Evolutionary conservation across 1,140 invertebrate genomes (phyloP).

Genomic region (Schlechtendalia chinensis): DNA sequence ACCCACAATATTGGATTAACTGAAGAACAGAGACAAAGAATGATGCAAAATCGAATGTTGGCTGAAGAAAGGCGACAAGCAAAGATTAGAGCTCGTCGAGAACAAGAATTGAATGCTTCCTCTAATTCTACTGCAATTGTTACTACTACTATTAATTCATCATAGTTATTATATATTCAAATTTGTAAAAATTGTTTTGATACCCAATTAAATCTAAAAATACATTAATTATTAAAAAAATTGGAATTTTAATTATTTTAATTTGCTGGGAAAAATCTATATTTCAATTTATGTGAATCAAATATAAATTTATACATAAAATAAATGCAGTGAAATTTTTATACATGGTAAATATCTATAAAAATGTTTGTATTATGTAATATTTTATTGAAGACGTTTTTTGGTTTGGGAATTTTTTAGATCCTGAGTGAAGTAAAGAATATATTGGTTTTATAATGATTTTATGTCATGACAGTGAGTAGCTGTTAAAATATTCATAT

Average conservation of each 20-base stretch:
- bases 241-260: not conserved
- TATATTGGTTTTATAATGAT: too few relatives aligned
- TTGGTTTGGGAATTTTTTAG: too few relatives aligned
- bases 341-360: not conserved
- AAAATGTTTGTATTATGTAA: not conserved
- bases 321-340: not conserved
- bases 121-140: not conserved
- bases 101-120: slow-evolving; percentile 24
- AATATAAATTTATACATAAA: not conserved
- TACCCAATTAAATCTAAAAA: not conserved
- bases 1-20: slow-evolving; percentile 45
- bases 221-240: not conserved
- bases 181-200: not conserved
- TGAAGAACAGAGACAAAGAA: slow-evolving; percentile 53
- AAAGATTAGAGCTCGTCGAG: slow-evolving; percentile 46
- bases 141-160: not conserved
- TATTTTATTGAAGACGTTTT: not conserved
- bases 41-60: slow-evolving; percentile 52
- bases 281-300: not conserved
- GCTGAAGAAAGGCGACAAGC: slow-evolving; percentile 53
- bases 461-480: too few relatives aligned
- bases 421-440: too few relatives aligned
- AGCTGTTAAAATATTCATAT: too few relatives aligned
- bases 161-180: not conserved
- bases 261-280: not conserved